phyloP scores from a whole-genome alignment of 1,140 invertebrate genomes.

The Drosophila micromelanica region DNA sequence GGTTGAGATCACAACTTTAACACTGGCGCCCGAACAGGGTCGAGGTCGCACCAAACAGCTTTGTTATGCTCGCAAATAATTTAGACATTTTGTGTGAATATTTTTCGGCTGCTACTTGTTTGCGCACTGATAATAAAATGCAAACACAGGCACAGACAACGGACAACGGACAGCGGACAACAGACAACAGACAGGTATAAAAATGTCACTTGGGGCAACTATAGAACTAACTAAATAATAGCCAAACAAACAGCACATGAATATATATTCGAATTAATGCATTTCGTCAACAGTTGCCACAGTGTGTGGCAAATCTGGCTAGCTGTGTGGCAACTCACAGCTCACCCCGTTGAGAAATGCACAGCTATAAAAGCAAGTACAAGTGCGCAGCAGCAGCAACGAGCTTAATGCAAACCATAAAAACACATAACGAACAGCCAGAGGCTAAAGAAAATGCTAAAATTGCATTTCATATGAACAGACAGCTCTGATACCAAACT shows the following conservation, averaged over 20 bases:
- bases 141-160: slow-evolving; percentile 1
- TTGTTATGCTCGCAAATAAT: slow-evolving; percentile 65
- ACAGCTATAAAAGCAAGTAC: slow-evolving; percentile 33
- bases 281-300: slow-evolving; percentile 61
- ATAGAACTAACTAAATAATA: slow-evolving; percentile 47
- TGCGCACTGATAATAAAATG: slow-evolving; percentile 39
- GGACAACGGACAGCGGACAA: not conserved
- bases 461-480: slow-evolving; percentile 22
- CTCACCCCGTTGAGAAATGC: slow-evolving; percentile 4
- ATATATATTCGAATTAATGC: slow-evolving; percentile 71
- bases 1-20: not conserved
- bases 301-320: slow-evolving; percentile 24
- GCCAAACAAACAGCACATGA: slow-evolving; percentile 61
- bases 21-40: not conserved
- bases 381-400: slow-evolving; percentile 29
- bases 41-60: slow-evolving; percentile 27
- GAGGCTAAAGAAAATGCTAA: slow-evolving; percentile 8
- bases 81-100: slow-evolving; percentile 56
- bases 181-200: not conserved
- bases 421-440: slow-evolving; percentile 37
- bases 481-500: slow-evolving; percentile 12
- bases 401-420: slow-evolving; percentile 55
- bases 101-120: slow-evolving; percentile 20
- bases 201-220: slow-evolving; percentile 9
- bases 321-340: slow-evolving; percentile 35